phyloP scores from a whole-genome alignment of 2,888 invertebrate species.

The Magallana nippona region DNA sequence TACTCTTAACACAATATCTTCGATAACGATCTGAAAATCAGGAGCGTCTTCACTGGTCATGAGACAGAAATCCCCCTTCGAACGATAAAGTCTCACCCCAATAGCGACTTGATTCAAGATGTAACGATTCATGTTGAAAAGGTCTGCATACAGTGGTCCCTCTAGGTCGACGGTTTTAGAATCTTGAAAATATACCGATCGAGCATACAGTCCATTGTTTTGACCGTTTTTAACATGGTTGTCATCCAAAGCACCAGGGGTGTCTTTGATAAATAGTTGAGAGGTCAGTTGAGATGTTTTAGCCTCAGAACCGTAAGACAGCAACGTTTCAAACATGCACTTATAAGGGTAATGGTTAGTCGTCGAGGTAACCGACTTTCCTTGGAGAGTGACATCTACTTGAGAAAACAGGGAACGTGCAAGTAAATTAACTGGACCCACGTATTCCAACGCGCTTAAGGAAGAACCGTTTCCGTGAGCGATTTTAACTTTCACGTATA shows the following conservation, averaged over 20 bases:
- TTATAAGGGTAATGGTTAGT: constrained; percentile 48
- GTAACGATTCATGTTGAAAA: constrained; percentile 44
- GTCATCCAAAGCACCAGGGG: constrained; percentile 33
- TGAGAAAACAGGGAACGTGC: constrained; percentile 46
- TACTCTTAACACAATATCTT: no score
- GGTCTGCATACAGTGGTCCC: constrained; percentile 43
- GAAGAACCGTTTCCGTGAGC: constrained; percentile 19
- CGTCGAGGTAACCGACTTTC: constrained; percentile 48
- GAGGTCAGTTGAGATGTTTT: constrained; percentile 46
- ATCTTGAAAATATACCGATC: constrained; percentile 21
- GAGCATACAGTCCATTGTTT: constrained; percentile 31
- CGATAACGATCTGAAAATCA: background rate
- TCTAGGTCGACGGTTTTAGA: constrained; percentile 37
- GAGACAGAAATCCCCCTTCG: constrained; percentile 42
- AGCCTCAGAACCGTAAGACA: constrained; percentile 41
- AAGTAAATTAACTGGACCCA: constrained; percentile 46
- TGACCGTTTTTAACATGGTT: constrained; percentile 27
- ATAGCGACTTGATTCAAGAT: constrained; percentile 46
- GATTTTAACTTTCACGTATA: constrained; percentile 52
- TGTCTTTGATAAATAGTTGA: constrained; percentile 41
- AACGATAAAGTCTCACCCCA: constrained; percentile 36
- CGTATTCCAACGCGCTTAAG: constrained; percentile 25
- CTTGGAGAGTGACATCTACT: constrained; percentile 50
- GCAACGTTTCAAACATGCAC: constrained; percentile 46
- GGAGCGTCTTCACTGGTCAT: constrained; percentile 34